Percentiles rank a stretch among this genome's conserved stretches.
Evolutionary conservation across 2,888 invertebrate genomes (phyloP).

Genomic region (Mimumesa dahlbomi): DNA sequence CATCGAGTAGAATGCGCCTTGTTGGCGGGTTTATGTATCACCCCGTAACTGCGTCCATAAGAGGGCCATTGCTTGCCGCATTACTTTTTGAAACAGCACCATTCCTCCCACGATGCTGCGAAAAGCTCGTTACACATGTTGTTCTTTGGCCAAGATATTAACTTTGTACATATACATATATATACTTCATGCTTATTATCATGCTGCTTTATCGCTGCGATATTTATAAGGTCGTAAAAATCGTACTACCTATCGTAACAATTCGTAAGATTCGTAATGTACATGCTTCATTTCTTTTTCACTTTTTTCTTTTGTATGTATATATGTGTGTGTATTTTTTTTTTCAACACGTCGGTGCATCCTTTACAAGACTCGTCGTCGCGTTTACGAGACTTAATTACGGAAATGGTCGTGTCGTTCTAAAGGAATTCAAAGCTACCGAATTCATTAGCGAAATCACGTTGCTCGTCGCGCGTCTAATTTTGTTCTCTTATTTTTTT

Average conservation of each 20-base stretch:
- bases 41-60: slow-evolving; percentile 43
- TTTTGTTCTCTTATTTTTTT: too few species aligned
- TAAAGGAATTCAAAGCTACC: too few species aligned
- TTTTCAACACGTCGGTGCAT: not conserved
- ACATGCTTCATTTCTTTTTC: not conserved
- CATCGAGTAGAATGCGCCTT: slow-evolving; percentile 17
- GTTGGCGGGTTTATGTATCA: slow-evolving; percentile 48
- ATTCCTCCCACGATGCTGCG: slow-evolving; percentile 28
- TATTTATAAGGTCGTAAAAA: slow-evolving; percentile 12
- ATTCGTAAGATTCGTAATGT: slow-evolving; percentile 4
- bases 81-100: slow-evolving; percentile 55
- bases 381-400: too few species aligned
- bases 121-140: slow-evolving; percentile 43
- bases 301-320: not conserved
- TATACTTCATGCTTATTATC: slow-evolving; percentile 35
- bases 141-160: slow-evolving; percentile 12
- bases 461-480: too few species aligned
- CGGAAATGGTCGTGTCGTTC: too few species aligned
- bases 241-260: not conserved
- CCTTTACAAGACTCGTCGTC: too few species aligned
- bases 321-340: too few species aligned
- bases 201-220: slow-evolving; percentile 15
- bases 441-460: too few species aligned
- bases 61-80: slow-evolving; percentile 36
- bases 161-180: slow-evolving; percentile 19